Evolutionary conservation across 2,888 invertebrate genomes (phyloP), one percentile per base, ranked within the genome.

Genomic region (Drosophila kambysellisi): DNA sequence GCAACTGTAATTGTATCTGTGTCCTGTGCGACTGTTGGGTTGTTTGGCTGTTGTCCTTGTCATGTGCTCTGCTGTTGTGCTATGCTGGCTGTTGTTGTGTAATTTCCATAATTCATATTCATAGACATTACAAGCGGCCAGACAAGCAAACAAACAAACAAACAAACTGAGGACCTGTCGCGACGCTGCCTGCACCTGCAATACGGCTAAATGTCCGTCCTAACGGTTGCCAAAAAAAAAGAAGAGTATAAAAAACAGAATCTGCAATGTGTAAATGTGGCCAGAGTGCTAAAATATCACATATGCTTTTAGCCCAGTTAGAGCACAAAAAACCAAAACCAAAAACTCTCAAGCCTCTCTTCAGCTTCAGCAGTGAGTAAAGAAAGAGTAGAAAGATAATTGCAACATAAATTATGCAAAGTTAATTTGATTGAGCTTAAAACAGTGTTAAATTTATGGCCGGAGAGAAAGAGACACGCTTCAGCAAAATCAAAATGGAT

Each of bases 61-160:
- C 62, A 51, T 50, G 51, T 50, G 61, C 50, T 61, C 17, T 61
- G 50, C 64, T 60, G n/a, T 32, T 48, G 17, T 20, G 51, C 32
- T 11, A 8, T 51, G 51, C n/a, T 51, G 17, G 53, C 64, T 82
- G 83, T 71, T 82, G 79, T 73, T 74, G 74, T 82, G 81, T 83
- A 85, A 91, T 90, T 90, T 90, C 83, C 88, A 91, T 91, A 91
- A 90, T 91, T 91, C 91, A 91, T 91, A 91, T 91, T 88, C 88
- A 89, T 87, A 82, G 83, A 90, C 79, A 80, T 62, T 71, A 59
- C 82, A 81, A 82, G 71, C 70, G 51, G 50, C 66, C 69, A 70
- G 69, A 64, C 75, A 78, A 75, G 20, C 37, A 54, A 17, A 52
- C 69, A 70, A 67, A 64, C 75, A 78, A 75, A 65, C 74, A 81